These are phyloP conservation scores for Watsonalla cultraria DNA, from an alignment of 2,888 invertebrate species.

Conservation along the genomic window DNA sequence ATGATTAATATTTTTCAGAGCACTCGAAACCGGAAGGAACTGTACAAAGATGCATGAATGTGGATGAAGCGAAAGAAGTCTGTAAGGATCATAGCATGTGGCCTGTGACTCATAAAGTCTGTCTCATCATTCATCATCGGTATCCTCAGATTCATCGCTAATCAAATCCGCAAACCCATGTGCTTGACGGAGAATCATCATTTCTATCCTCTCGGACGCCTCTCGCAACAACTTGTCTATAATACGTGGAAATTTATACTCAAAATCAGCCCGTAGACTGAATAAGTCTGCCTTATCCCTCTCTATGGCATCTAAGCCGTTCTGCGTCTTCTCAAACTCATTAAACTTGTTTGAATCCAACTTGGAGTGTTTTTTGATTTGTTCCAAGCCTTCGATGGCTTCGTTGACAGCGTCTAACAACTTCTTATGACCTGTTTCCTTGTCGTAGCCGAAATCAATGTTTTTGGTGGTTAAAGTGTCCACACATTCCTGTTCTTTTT, in stretches of 20 bases:
- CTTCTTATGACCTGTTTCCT: constrained; percentile 54
- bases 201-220: constrained; percentile 49
- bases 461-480: constrained; percentile 55
- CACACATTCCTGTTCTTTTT: constrained; percentile 41
- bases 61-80: no score
- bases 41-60: no score
- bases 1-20: no score
- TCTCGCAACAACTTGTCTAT: constrained; percentile 56
- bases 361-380: constrained; percentile 59
- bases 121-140: no score
- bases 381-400: constrained; percentile 55
- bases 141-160: constrained; percentile 27
- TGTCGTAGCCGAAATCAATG: constrained; percentile 59
- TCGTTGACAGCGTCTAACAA: constrained; percentile 62
- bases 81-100: no score
- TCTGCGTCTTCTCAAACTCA: constrained; percentile 43
- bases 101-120: no score
- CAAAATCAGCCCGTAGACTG: constrained; percentile 47
- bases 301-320: constrained; percentile 36
- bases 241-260: constrained; percentile 52
- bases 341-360: constrained; percentile 48
- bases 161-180: constrained; percentile 28
- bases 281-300: constrained; percentile 49
- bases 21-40: no score
- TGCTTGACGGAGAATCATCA: constrained; percentile 25